phyloP scores from a whole-genome alignment of 2,797 vertebrate species.

The Mionectes olivaceus region DNA sequence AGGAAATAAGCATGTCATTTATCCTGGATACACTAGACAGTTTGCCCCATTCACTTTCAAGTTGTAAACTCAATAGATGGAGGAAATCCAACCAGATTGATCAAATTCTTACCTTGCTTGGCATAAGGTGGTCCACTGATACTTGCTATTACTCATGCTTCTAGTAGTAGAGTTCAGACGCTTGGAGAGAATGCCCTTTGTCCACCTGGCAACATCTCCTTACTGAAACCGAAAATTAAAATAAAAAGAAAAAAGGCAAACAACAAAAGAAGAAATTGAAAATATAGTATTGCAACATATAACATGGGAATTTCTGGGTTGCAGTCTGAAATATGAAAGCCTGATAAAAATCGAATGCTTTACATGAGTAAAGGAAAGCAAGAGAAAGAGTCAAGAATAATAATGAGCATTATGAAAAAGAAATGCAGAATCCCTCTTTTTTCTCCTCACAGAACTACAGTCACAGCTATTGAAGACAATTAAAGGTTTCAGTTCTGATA shows the following conservation, averaged over 20 bases:
- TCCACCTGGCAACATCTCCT: not conserved
- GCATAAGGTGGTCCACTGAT: not conserved
- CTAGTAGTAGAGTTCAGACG: not conserved
- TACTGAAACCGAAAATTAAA: not conserved
- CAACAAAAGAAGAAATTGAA: not conserved
- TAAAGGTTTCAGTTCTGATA: conserved; percentile 21
- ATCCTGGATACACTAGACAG: not conserved
- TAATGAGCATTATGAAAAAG: conserved; percentile 13
- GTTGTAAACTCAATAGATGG: not conserved
- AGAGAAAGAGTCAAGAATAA: conserved; percentile 37
- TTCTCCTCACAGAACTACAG: not conserved
- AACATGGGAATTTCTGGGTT: not conserved
- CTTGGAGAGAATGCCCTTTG: not conserved
- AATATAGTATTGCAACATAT: not conserved
- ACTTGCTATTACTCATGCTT: not conserved
- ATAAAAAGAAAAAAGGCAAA: not conserved
- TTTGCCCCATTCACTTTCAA: not conserved
- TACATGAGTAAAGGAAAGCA: not conserved
- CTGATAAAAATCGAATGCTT: not conserved
- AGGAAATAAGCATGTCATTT: not conserved
- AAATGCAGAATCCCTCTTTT: not conserved
- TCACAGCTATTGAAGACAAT: conserved; percentile 3
- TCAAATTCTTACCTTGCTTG: not conserved
- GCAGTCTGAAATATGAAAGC: conserved; percentile 7
- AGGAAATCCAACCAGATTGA: not conserved